Base-by-base conservation (phyloP, 2,113 vertebrate species). In the Caranx ignobilis region DNA sequence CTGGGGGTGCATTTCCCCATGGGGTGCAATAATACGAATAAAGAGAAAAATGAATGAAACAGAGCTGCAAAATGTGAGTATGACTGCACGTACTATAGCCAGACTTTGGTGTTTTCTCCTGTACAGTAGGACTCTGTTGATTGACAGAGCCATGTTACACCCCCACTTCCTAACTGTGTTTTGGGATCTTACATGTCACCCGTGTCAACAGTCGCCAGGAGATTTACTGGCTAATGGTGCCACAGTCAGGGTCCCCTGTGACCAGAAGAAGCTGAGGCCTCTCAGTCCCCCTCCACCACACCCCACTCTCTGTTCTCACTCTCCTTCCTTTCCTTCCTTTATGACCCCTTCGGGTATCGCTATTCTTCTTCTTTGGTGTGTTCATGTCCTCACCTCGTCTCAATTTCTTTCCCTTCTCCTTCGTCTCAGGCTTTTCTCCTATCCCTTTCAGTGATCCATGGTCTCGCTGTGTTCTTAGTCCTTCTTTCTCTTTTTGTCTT, bases 171-270 rank as follows among this genome's bases (percentile, higher is more conserved):
- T 85, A 83, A 88, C 88, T 71, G 81, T 91, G 92, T 92, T 91
- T 91, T 87, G 61, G 86, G 86, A 92, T 89, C 86, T 85, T 82
- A 83, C 77, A 79, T 84, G 85, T 92, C 89, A 91, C 56, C 81
- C 47, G 8, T 94, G 92, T 94, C 94, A 94, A 89, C 92, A 93
- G 90, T 83, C 81, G 47, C 21, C 10, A 11, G 34, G 52, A 84
- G 91, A 93, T 94, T 94, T 95, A 94, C 77, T 85, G 88, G 43
- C 85, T 77, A 34, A 69, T 82, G 86, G 89, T 89, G 90, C 90
- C 88, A 89, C 74, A 75, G 84, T 41, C 11, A 1, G 67, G 84
- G 21, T 64, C 81, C 77, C 87, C 84, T 45, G 54, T 52, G 45
- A 84, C 83, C 71, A 35, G 54, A 57, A 75, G 80, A 82, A 76